Evolutionary conservation across 2,113 vertebrate species (phyloP).

Genomic region (Misgurnus mizolepis): DNA sequence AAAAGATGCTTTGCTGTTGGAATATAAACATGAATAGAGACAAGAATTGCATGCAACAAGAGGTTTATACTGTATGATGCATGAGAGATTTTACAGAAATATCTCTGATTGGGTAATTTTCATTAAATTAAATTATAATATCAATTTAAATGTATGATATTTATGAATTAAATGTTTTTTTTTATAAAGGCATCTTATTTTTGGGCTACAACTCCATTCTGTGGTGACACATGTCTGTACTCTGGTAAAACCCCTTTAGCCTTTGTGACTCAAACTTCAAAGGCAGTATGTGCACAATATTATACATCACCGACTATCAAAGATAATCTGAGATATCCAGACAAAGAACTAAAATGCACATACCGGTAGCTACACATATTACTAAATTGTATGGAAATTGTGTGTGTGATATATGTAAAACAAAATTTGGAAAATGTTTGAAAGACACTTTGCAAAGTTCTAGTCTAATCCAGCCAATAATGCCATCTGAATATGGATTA

Average conservation of each 20-base stretch:
- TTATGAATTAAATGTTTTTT: too few species aligned
- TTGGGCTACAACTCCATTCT: background rate
- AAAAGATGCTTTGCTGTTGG: background rate
- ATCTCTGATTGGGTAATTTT: too few species aligned
- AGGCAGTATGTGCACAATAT: background rate
- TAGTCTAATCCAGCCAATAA: background rate
- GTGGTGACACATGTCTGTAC: background rate
- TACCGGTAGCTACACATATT: too few species aligned
- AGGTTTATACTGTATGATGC: too few species aligned
- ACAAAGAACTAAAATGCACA: background rate
- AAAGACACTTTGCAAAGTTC: background rate
- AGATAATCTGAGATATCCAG: background rate
- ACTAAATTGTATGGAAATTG: too few species aligned
- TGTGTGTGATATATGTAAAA: too few species aligned
- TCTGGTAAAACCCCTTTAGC: slow-evolving; percentile 20
- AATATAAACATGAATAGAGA: background rate
- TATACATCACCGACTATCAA: background rate
- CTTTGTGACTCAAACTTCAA: slow-evolving; percentile 37
- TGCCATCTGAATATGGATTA: background rate
- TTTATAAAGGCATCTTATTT: background rate
- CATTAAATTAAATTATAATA: too few species aligned
- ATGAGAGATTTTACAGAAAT: too few species aligned
- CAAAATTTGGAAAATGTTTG: too few species aligned
- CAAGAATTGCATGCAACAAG: too few species aligned
- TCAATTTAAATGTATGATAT: too few species aligned